phyloP scores from a whole-genome alignment of 2,888 invertebrate genomes.

The Melipona beecheii region DNA sequence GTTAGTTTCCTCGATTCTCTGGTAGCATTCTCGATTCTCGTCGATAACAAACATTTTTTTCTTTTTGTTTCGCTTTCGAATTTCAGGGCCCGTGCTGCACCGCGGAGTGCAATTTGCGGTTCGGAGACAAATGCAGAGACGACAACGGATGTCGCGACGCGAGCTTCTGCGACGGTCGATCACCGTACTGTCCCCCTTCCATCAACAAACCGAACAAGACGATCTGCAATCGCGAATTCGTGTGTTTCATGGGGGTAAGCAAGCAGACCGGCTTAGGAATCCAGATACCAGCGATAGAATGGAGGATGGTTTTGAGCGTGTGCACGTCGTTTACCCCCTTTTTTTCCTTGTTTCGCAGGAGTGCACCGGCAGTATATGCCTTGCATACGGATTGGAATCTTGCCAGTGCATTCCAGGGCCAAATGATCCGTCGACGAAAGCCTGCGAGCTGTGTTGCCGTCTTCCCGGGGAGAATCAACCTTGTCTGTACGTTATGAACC shows the following conservation, averaged over 20 bases:
- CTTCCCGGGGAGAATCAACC: slow-evolving; percentile 92
- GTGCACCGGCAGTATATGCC: slow-evolving; percentile 99
- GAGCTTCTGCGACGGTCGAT: slow-evolving; percentile 95
- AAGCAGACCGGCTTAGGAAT: slow-evolving; percentile 81
- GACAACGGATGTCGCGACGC: slow-evolving; percentile 97
- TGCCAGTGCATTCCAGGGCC: slow-evolving; percentile 95
- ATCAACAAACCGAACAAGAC: slow-evolving; percentile 97
- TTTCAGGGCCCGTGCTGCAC: slow-evolving; percentile 97
- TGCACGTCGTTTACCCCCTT: not conserved
- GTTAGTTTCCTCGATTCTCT: too few species aligned
- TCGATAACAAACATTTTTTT: not conserved
- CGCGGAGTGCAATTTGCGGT: slow-evolving; percentile 92
- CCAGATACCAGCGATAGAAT: too few species aligned
- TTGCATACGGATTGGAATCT: slow-evolving; percentile 97
- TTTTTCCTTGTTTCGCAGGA: slow-evolving; percentile 86
- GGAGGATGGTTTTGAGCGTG: not conserved
- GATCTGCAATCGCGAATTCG: slow-evolving; percentile 98
- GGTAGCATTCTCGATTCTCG: too few species aligned
- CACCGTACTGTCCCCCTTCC: slow-evolving; percentile 96
- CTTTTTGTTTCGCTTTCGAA: not conserved
- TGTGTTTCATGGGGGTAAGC: slow-evolving; percentile 97
- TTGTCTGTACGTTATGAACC: slow-evolving; percentile 86
- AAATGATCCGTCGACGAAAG: slow-evolving; percentile 92
- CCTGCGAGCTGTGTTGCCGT: slow-evolving; percentile 97
- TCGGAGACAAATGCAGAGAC: slow-evolving; percentile 95